Conservation (phyloP, 1,140 invertebrate genomes). For the Pseudomyrmex cubaensis region DNA sequence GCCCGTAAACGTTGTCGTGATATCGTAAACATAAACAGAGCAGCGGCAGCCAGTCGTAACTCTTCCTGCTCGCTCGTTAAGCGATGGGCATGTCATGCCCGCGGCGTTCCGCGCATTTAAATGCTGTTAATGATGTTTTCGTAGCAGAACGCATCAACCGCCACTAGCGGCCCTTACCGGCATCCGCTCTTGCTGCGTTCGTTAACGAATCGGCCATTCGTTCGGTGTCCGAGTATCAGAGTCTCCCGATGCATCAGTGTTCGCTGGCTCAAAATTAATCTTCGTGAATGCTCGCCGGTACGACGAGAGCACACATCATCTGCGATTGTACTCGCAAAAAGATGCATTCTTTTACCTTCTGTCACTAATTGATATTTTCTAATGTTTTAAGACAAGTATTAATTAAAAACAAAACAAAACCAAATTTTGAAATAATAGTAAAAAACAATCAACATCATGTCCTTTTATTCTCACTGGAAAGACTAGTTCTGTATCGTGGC, state of each 20-base stretch:
- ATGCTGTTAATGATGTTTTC: conserved; percentile 77
- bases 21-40: conserved; percentile 77
- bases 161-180: background rate
- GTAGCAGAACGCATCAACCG: conserved; percentile 63
- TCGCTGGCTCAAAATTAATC: conserved; percentile 18
- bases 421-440: too few relatives aligned
- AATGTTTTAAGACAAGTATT: background rate
- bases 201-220: conserved; percentile 44
- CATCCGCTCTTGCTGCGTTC: background rate
- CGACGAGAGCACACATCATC: background rate
- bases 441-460: background rate
- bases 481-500: background rate
- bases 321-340: background rate
- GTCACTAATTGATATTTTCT: too few relatives aligned
- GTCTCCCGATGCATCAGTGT: conserved; percentile 2
- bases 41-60: conserved; percentile 70
- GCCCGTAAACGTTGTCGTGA: conserved; percentile 75
- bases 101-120: conserved; percentile 72
- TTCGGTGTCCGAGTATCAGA: background rate
- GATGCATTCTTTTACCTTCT: background rate
- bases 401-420: background rate
- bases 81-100: conserved; percentile 71
- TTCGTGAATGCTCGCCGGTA: background rate
- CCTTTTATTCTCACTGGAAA: background rate
- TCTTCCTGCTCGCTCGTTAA: conserved; percentile 77